These are phyloP conservation scores for Dryadula phaetusa DNA, from an alignment of 2,888 invertebrate genomes.

Conservation along the genomic window DNA sequence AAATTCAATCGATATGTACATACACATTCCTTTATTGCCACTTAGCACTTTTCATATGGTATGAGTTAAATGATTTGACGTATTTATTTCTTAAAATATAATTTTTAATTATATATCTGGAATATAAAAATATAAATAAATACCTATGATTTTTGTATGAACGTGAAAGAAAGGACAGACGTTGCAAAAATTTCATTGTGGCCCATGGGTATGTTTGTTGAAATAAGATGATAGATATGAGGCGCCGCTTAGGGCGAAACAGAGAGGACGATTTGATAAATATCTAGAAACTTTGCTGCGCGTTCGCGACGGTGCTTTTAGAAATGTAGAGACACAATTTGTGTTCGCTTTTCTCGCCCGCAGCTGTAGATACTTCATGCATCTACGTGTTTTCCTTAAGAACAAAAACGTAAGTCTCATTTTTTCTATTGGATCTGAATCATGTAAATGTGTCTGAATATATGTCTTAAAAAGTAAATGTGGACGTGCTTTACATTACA, in stretches of 20 bases:
- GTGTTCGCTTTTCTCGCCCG: constrained; percentile 62
- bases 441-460: too few relatives aligned
- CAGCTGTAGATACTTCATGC: constrained; percentile 52
- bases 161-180: neutral
- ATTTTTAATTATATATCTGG: neutral
- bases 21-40: neutral
- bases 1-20: constrained; percentile 4
- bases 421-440: constrained; percentile 14
- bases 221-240: constrained; percentile 42
- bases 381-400: constrained; percentile 51
- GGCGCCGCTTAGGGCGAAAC: constrained; percentile 53
- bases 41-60: neutral
- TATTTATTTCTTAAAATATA: neutral
- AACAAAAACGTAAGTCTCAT: constrained; percentile 44
- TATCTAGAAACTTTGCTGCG: constrained; percentile 70
- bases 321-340: constrained; percentile 67
- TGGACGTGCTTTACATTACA: too few relatives aligned
- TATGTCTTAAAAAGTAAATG: neutral
- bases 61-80: neutral
- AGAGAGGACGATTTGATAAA: constrained; percentile 71
- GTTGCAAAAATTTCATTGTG: neutral
- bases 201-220: constrained; percentile 29
- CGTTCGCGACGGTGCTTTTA: constrained; percentile 64
- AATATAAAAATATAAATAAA: too few relatives aligned
- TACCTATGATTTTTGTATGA: neutral